Percentiles rank a stretch among this genome's conserved stretches.
Conservation (phyloP, 1,140 invertebrate species). For the Papilio xuthus region DNA sequence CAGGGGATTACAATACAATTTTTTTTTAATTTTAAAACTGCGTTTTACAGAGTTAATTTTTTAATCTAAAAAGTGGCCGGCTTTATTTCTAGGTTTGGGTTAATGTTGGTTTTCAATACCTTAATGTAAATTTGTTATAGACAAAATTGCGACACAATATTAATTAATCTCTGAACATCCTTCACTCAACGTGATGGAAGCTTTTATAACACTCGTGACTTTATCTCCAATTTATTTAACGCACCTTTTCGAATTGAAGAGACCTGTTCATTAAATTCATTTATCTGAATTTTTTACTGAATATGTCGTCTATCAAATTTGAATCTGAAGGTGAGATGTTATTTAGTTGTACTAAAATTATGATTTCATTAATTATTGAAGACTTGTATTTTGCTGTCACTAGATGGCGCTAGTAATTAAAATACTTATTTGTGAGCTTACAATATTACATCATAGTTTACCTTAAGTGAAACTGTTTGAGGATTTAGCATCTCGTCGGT, state of each 20-base stretch:
- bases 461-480: not conserved
- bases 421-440: not conserved
- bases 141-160: not conserved
- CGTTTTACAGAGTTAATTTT: not conserved
- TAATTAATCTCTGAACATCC: not conserved
- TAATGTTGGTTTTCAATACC: not conserved
- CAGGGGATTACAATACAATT: too few species aligned
- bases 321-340: too few species aligned
- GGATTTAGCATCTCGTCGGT: not conserved
- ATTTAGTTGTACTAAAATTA: too few species aligned
- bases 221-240: conserved; percentile 4
- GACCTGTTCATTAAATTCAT: not conserved
- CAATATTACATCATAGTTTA: not conserved
- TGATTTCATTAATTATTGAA: too few species aligned
- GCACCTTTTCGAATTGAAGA: not conserved
- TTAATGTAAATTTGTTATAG: not conserved
- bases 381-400: not conserved
- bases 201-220: not conserved
- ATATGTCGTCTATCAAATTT: too few species aligned
- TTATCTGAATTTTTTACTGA: not conserved
- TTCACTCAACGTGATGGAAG: not conserved
- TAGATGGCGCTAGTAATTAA: not conserved
- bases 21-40: too few species aligned
- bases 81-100: not conserved
- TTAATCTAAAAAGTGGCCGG: not conserved